Base-by-base conservation (phyloP, 2,888 invertebrate genomes). In the Acanthoscelides obtectus region DNA sequence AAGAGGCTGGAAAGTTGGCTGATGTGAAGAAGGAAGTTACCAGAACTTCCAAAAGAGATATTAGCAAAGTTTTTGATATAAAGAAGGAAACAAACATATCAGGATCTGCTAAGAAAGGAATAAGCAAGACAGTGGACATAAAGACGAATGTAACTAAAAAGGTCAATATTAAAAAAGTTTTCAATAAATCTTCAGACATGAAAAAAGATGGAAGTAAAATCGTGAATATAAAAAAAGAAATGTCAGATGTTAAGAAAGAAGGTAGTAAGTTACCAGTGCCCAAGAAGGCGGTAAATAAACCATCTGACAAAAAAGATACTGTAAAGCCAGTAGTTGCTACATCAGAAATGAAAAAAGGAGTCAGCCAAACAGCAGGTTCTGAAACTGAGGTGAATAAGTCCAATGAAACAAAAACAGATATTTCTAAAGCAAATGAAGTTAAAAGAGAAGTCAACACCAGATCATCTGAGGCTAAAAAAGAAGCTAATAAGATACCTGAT, bases 271-370 rank as follows among this genome's bases (percentile, higher is more conserved):
- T 75, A 69, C 68, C 75, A 64, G 76, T 66, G 80, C 81, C 82
- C 76, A 82, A 83, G 75, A 80, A 79, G 19, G 84, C 86, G 74
- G 76, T 78, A 76, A 82, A 82, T 73, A 80, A 85, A 78, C 79
- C 84, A 12, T 72, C 75, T 45, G 75, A 76, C 70, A 45, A 45
- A 45, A 45, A 45, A 45, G 45, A 12, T 45, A 45, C 12, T 45
- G 45, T 12, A 17, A 45, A 45, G 45, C 12, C 12, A 17, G 3
- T 45, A 45, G 45, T 45, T 12, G 45, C 17, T 12, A 12, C 45
- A 45, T 12, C 67, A 22, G 66, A 76, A 27, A 68, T 75, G 74
- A 73, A 72, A 74, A 67, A 72, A 69, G 74, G 69, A n/a, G 22
- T 20, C 21, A 67, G 71, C 67, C 71, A 72, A 69, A 66, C 75